Conservation (phyloP, 1,140 invertebrate species). For the Drosophila kohkoa region DNA sequence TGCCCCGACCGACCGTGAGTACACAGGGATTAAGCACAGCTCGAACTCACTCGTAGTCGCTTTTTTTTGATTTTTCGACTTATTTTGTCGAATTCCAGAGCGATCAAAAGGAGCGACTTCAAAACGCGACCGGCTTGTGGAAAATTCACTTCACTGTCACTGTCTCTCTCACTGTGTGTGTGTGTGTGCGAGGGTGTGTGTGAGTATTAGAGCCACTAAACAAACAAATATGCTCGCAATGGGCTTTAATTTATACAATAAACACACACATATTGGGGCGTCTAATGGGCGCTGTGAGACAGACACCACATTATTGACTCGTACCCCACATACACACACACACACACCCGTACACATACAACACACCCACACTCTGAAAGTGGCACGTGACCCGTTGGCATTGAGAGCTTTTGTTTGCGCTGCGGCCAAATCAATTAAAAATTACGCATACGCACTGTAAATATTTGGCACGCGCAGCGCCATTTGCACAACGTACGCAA, state of each 20-base stretch:
- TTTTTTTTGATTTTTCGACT: no score
- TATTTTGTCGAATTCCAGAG: no score
- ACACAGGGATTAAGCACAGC: no score
- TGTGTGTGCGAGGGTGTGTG: conserved; percentile 1
- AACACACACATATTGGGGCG: conserved; percentile 50
- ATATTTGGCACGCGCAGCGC: conserved; percentile 62
- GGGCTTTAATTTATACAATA: conserved; percentile 74
- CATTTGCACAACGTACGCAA: conserved; percentile 59
- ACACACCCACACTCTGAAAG: not conserved
- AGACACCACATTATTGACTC: conserved; percentile 34
- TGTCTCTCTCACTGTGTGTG: no score
- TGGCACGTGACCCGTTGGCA: conserved; percentile 39
- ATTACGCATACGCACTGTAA: conserved; percentile 79
- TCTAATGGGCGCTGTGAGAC: conserved; percentile 38
- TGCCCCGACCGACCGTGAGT: no score
- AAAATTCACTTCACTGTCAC: no score
- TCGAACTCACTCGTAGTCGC: no score
- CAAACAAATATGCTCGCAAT: conserved; percentile 62
- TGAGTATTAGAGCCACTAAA: conserved; percentile 34
- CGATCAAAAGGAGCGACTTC: no score
- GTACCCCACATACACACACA: conserved; percentile 13
- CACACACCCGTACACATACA: conserved; percentile 21
- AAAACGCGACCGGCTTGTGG: no score
- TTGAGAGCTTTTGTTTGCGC: conserved; percentile 57
- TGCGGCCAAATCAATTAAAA: conserved; percentile 80